Evolutionary conservation across 2,888 invertebrate species (phyloP).

Genomic region (Macrosoma leucophasiata): DNA sequence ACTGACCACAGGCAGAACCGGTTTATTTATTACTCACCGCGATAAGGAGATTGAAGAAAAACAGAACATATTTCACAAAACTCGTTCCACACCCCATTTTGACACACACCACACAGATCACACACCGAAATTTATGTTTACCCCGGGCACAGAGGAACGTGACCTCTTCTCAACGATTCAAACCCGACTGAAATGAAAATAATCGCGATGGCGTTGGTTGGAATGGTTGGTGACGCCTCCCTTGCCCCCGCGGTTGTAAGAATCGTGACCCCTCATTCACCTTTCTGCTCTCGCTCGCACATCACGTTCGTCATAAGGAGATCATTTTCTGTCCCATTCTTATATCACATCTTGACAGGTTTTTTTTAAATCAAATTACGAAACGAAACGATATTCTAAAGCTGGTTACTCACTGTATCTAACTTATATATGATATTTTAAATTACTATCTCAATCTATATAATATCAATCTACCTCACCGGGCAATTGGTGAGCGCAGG

Average conservation of each 20-base stretch:
- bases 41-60: conserved; percentile 85
- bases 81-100: conserved; percentile 83
- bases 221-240: conserved; percentile 37
- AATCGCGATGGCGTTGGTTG: conserved; percentile 64
- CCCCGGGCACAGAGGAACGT: conserved; percentile 29
- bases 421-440: too few species aligned
- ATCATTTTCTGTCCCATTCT: conserved; percentile 30
- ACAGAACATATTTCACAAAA: conserved; percentile 87
- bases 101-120: conserved; percentile 57
- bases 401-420: too few species aligned
- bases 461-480: too few species aligned
- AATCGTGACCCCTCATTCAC: conserved; percentile 65
- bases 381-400: too few species aligned
- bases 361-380: conserved; percentile 30
- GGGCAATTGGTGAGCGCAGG: too few species aligned
- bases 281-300: conserved; percentile 40
- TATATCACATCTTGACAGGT: conserved; percentile 44
- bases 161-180: conserved; percentile 33
- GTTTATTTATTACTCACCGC: conserved; percentile 80
- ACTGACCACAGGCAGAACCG: conserved; percentile 60
- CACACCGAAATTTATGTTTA: conserved; percentile 50
- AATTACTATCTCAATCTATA: too few species aligned
- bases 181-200: conserved; percentile 59
- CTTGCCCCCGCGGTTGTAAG: conserved; percentile 30
- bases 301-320: conserved; percentile 11